Percentiles rank a stretch among this genome's conserved stretches.
Conservation (phyloP, 92 coral and sea anemone genomes). For the Porites lobata region DNA sequence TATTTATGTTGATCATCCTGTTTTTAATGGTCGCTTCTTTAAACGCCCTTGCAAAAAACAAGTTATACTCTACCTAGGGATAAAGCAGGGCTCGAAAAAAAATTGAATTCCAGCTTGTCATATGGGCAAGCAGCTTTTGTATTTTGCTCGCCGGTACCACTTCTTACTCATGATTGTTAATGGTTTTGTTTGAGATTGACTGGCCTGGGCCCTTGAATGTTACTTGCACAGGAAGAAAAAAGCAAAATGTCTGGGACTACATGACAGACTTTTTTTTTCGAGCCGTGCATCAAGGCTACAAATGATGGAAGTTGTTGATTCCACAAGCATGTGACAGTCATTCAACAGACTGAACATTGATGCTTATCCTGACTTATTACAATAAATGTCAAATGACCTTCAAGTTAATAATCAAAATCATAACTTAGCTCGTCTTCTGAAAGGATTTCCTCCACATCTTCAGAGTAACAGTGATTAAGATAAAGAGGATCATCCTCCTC, state of each 20-base stretch:
- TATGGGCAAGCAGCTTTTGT: constrained; percentile 29
- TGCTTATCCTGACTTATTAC: constrained; percentile 16
- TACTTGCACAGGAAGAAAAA: constrained; percentile 15
- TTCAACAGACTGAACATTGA: constrained; percentile 25
- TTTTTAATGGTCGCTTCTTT: constrained; percentile 2
- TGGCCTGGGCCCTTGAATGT: constrained; percentile 32
- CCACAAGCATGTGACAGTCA: constrained; percentile 15
- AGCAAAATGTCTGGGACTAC: constrained; percentile 1
- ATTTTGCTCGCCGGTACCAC: constrained; percentile 12
- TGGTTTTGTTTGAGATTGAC: constrained; percentile 27
- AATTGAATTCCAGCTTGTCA: constrained; percentile 10
- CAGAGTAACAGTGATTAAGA: constrained; percentile 44
- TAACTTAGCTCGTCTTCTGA: constrained; percentile 37
- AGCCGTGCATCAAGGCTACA: constrained; percentile 14
- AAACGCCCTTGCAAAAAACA: constrained; percentile 21
- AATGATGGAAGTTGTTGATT: constrained; percentile 18
- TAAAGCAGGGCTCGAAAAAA: constrained; percentile 21
- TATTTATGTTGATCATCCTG: constrained; percentile 1
- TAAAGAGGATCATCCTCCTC: constrained; percentile 48
- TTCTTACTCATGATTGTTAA: constrained; percentile 29
- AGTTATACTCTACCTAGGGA: constrained; percentile 28
- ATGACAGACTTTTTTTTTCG: constrained; percentile 18
- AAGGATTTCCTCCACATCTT: constrained; percentile 42
- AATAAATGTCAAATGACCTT: constrained; percentile 7
- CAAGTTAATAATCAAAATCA: constrained; percentile 34